Base-by-base conservation (phyloP, 2,888 invertebrate species). In the Hofmannophila pseudospretella region DNA sequence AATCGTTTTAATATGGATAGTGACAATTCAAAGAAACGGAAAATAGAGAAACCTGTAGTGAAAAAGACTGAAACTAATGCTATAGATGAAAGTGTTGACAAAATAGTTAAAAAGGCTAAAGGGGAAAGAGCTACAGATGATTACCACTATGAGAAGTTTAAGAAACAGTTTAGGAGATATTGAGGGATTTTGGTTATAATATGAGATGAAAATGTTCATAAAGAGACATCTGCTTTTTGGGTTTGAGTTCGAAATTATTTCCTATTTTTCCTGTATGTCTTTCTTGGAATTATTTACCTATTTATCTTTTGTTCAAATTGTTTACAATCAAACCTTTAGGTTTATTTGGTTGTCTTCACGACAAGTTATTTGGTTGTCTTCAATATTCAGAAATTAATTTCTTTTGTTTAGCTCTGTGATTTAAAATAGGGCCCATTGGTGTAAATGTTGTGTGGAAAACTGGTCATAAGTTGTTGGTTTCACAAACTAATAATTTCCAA, bases 91-190 rank as follows among this genome's bases (percentile, higher is more conserved):
- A 75, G 80, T 79, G 74, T 86, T 46, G 72, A 79, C 39, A 76
- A 88, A 79, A 87, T 88, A 63, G 89, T 90, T 51, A 86, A 89
- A 64, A 88, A 92, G 75, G 90, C 92, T 2, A 91, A 91, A 59
- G 94, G 93, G 26, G 97, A 97, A 68, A 93, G 96, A 57, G 98
- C 98, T 0, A 97, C 98, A 0, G 98, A 98, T 74, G 98, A 98
- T 85, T 98, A 96, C 70, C 96, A 98, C 76, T 98, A 96, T 81
- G 98, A 98, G 74, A 94, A 94, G 68, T 98, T 98, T 71, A 96
- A 96, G 65, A 98, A 97, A 76, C 97, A 98, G 70, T 97, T 98
- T 80, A 88, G 96, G 55, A 88, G 96, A 80, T 96, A 94, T 23
- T 35, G 23, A 35, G 12, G 14, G 4, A 14, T 1, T 2, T 1